Evolutionary conservation across 1,140 invertebrate genomes (phyloP).

Genomic region (Sinella curviseta): DNA sequence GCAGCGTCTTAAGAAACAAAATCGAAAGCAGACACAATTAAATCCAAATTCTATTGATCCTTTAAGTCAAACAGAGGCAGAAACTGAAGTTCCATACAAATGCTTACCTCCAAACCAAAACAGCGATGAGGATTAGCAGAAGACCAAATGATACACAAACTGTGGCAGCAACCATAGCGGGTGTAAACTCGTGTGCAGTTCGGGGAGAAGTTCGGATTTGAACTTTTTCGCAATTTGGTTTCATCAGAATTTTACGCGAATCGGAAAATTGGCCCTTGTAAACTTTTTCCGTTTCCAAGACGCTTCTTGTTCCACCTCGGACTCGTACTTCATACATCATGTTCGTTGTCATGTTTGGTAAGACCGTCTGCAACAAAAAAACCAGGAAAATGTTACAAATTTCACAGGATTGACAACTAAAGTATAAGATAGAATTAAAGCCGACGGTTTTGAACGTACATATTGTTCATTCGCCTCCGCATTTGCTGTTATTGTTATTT

Average conservation of each 20-base stretch:
- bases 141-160: constrained; percentile 72
- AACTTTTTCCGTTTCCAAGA: constrained; percentile 64
- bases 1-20: constrained; percentile 66
- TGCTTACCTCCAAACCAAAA: constrained; percentile 77
- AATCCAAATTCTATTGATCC: too few species aligned
- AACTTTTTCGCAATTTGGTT: constrained; percentile 68
- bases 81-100: neutral
- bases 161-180: constrained; percentile 71
- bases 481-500: constrained; percentile 64
- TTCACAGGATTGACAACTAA: neutral
- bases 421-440: neutral
- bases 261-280: constrained; percentile 68
- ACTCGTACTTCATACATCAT: constrained; percentile 74
- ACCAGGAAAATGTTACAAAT: too few species aligned
- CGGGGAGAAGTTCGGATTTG: constrained; percentile 50
- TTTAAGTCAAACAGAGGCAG: constrained; percentile 26
- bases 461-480: constrained; percentile 63
- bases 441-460: constrained; percentile 56
- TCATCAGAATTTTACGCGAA: constrained; percentile 65
- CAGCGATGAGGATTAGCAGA: constrained; percentile 68
- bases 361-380: constrained; percentile 63
- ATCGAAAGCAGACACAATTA: constrained; percentile 20
- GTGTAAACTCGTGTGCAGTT: constrained; percentile 66
- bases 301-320: constrained; percentile 68
- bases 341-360: constrained; percentile 73